These are phyloP conservation scores for Matsumyia berberina DNA, from an alignment of 2,888 invertebrate species.

Conservation along the genomic window DNA sequence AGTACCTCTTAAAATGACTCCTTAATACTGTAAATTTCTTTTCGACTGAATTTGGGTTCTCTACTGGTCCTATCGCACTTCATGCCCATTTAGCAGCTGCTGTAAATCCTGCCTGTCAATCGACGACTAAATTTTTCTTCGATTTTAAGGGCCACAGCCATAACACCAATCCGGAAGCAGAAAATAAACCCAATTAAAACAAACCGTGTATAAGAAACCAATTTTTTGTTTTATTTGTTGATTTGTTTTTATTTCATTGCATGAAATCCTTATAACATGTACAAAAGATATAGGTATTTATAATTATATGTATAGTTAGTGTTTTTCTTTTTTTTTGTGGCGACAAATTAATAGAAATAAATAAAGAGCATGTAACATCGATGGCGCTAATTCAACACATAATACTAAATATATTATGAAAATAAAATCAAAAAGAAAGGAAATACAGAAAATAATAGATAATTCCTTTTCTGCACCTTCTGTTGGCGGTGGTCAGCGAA, in stretches of 20 bases:
- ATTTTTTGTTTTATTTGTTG: slow-evolving; percentile 34
- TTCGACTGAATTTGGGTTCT: too few relatives aligned
- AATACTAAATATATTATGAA: slow-evolving; percentile 34
- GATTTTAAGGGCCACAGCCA: too few relatives aligned
- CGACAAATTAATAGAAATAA: slow-evolving; percentile 66
- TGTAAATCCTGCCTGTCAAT: too few relatives aligned
- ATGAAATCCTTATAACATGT: slow-evolving; percentile 75
- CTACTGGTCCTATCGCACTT: too few relatives aligned
- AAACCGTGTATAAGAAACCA: not conserved
- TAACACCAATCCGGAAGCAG: not conserved
- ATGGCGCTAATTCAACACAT: slow-evolving; percentile 62
- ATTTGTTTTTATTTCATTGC: slow-evolving; percentile 72
- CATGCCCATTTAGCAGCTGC: too few relatives aligned
- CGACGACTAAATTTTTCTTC: too few relatives aligned
- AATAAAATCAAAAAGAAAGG: slow-evolving; percentile 20
- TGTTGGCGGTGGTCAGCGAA: slow-evolving; percentile 25
- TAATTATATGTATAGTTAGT: slow-evolving; percentile 67
- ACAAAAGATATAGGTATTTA: slow-evolving; percentile 75
- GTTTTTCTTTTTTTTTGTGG: slow-evolving; percentile 57
- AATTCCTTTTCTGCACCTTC: slow-evolving; percentile 31
- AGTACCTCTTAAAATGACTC: too few relatives aligned
- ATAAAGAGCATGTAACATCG: slow-evolving; percentile 65
- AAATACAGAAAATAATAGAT: slow-evolving; percentile 3
- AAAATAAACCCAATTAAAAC: not conserved
- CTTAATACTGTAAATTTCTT: too few relatives aligned